These are phyloP conservation scores for Isurus oxyrinchus DNA, from an alignment of 2,113 vertebrate genomes.

Conservation along the genomic window DNA sequence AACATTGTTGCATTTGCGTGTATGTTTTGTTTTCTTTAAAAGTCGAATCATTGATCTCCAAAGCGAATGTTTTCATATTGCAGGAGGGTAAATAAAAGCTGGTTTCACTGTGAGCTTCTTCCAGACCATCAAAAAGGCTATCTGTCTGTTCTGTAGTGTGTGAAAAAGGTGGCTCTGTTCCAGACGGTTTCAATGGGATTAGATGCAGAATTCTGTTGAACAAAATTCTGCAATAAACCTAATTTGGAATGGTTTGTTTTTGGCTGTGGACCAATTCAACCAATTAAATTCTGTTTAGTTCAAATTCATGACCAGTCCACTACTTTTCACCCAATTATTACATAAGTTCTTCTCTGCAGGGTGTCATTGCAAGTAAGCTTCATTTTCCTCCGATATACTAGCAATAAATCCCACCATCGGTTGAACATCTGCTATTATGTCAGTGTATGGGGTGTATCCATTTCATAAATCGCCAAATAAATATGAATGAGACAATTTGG, in stretches of 20 bases:
- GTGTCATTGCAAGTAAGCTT: neutral
- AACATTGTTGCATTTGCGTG: neutral
- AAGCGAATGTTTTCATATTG: neutral
- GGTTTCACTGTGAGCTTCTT: neutral
- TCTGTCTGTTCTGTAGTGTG: neutral
- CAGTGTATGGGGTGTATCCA: neutral
- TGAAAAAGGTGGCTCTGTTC: neutral
- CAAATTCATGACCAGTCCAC: neutral
- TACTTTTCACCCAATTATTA: neutral
- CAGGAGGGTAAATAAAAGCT: neutral
- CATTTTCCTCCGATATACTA: neutral
- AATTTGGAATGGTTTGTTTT: neutral
- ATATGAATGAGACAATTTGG: neutral
- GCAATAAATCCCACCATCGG: neutral
- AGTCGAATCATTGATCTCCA: neutral
- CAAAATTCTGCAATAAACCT: conserved; percentile 8
- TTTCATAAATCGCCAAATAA: neutral
- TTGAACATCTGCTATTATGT: neutral
- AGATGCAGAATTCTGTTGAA: neutral
- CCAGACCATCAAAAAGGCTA: neutral
- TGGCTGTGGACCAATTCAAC: neutral
- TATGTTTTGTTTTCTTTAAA: neutral
- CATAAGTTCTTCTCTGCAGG: neutral
- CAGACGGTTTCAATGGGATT: neutral
- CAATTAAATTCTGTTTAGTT: neutral